Base-by-base conservation (phyloP, 2,797 vertebrate species). In the Spinus pinus region DNA sequence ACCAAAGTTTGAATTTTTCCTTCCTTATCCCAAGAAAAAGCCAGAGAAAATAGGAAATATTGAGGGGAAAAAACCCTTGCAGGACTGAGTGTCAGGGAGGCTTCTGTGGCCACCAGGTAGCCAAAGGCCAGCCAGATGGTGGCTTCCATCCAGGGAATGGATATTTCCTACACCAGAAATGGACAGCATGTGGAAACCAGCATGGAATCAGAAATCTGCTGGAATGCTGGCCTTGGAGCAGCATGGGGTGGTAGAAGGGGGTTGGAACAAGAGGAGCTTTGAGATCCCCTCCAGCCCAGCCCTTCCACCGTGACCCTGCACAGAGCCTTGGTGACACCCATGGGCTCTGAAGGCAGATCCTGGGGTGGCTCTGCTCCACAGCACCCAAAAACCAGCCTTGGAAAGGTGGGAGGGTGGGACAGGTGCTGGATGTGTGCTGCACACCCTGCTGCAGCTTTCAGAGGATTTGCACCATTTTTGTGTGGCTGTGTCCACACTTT, bases 401-500 rank as follows among this genome's bases (percentile, higher is more conserved):
- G 62, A 8, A 9, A 1, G 3, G 15, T 1, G 8, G 31, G 21
- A 73, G 73, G 58, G 24, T 0, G 0, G 58, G 39, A 20, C 3
- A 2, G 50, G 28, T 1, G 33, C 18, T 2, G 20, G 44, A 2
- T 3, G n/a, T 42, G 4, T 22, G n/a, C 24, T 1, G 0, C 2
- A 1, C 2, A 4, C 25, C 49, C 62, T 1, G 13, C 1, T 2
- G 28, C 12, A 35, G 51, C 23, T 33, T 16, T 12, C 3, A 33
- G 41, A 47, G 67, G 30, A 3, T 3, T 2, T 1, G 2, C 14
- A 2, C 1, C 0, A 0, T 7, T 65, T 64, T 12, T 7, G 13
- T 1, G 57, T 0, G 50, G 0, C 0, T 10, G 27, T 12, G 31
- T 7, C 51, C 44, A 10, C 3, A 0, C 30, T 49, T 24, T 1